Percentiles rank a stretch among this genome's conserved stretches.
These are phyloP conservation scores for Serinus canaria DNA, from an alignment of 2,113 vertebrate genomes.

Conservation along the genomic window DNA sequence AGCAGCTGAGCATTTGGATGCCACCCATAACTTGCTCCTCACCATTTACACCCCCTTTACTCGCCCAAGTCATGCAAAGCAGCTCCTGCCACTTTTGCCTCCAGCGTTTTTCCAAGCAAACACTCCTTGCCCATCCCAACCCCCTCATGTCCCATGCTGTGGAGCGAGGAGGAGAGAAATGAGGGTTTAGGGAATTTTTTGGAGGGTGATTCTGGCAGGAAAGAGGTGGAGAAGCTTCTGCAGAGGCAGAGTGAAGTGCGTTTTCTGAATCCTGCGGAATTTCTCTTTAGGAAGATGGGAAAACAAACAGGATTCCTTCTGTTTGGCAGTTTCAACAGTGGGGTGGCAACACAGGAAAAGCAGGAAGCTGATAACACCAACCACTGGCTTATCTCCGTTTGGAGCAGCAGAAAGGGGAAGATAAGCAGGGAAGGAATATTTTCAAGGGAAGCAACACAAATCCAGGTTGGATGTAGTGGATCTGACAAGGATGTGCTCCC, in stretches of 20 bases:
- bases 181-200: neutral
- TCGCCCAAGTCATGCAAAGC: neutral
- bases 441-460: neutral
- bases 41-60: neutral
- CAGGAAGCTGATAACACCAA: neutral
- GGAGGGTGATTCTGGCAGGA: neutral
- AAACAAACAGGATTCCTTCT: neutral
- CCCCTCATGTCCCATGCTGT: fast-evolving
- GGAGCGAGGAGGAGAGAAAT: neutral
- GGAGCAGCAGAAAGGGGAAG: neutral
- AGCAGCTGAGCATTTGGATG: constrained; percentile 42
- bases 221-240: neutral
- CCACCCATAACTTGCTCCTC: constrained; percentile 24
- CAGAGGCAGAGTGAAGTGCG: fast-evolving
- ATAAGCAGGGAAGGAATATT: neutral
- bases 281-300: neutral
- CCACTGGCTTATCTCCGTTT: neutral
- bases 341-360: neutral
- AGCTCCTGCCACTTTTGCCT: neutral
- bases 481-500: neutral
- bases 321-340: neutral
- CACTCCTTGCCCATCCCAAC: neutral
- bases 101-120: neutral
- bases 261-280: neutral
- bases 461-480: fast-evolving